Evolutionary conservation across 2,797 vertebrate species (phyloP).

Genomic region (Rhinogobio ventralis): DNA sequence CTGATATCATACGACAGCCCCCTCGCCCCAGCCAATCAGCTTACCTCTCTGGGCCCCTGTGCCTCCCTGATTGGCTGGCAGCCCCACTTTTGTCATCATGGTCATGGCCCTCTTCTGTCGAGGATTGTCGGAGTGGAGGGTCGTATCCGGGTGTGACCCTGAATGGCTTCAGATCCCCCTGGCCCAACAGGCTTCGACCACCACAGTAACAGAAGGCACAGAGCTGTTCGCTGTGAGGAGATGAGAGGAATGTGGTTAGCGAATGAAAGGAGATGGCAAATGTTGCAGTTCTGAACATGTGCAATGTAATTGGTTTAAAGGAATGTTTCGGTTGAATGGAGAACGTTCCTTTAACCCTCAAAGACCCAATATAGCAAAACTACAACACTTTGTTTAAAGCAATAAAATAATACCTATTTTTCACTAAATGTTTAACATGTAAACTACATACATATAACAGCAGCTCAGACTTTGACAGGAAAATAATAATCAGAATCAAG

Average conservation of each 20-base stretch:
- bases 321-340: neutral
- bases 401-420: neutral
- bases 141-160: slow-evolving; percentile 82
- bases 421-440: neutral
- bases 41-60: slow-evolving; percentile 74
- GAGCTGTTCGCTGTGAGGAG: slow-evolving; percentile 83
- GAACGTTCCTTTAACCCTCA: neutral
- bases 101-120: slow-evolving; percentile 71
- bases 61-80: slow-evolving; percentile 78
- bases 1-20: slow-evolving; percentile 31
- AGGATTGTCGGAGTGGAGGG: slow-evolving; percentile 68
- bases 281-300: neutral
- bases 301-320: neutral
- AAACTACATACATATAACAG: neutral
- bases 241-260: neutral
- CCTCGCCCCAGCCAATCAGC: slow-evolving; percentile 45
- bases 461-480: neutral
- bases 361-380: neutral
- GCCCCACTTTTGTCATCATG: slow-evolving; percentile 76
- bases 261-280: neutral
- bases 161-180: slow-evolving; percentile 93
- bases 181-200: slow-evolving; percentile 94
- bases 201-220: slow-evolving; percentile 98
- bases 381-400: neutral
- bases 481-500: neutral